Evolutionary conservation across 2,888 invertebrate species (phyloP).

Genomic region (Hemithea aestivaria): DNA sequence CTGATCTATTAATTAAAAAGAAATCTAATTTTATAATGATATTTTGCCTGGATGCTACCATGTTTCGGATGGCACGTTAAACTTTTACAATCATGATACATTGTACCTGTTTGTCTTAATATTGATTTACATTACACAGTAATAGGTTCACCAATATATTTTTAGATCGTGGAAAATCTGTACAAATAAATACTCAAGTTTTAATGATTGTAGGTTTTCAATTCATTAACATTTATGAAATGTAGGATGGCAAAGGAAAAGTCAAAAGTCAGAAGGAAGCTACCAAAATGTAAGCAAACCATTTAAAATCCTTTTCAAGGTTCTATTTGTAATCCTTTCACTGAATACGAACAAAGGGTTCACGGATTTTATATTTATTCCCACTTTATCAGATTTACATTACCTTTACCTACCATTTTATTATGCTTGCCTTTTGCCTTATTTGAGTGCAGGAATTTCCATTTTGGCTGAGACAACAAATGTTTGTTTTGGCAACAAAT

Average conservation of each 20-base stretch:
- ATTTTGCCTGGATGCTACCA: too few relatives aligned
- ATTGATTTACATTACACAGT: too few relatives aligned
- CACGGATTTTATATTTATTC: constrained; percentile 20
- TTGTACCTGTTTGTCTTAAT: too few relatives aligned
- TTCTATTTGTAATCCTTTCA: constrained; percentile 20
- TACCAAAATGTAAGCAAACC: constrained; percentile 18
- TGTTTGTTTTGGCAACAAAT: constrained; percentile 8
- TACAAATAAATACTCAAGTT: too few relatives aligned
- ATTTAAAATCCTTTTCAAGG: constrained; percentile 20
- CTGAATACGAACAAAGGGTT: constrained; percentile 22
- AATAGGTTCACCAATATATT: too few relatives aligned
- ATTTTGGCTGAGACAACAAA: constrained; percentile 4
- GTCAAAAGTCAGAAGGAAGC: constrained; percentile 14
- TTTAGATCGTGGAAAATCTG: too few relatives aligned
- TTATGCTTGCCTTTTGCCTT: constrained; percentile 13
- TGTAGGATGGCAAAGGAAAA: constrained; percentile 8
- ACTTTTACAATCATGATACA: too few relatives aligned
- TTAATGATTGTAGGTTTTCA: too few relatives aligned
- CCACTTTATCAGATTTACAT: constrained; percentile 23
- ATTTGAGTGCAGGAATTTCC: constrained; percentile 9
- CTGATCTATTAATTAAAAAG: too few relatives aligned
- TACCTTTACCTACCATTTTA: constrained; percentile 16
- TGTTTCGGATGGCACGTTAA: too few relatives aligned
- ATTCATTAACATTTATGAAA: too few relatives aligned
- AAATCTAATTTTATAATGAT: too few relatives aligned